Conservation (phyloP, 2,113 vertebrate species). For the Phrynocephalus versicolor region DNA sequence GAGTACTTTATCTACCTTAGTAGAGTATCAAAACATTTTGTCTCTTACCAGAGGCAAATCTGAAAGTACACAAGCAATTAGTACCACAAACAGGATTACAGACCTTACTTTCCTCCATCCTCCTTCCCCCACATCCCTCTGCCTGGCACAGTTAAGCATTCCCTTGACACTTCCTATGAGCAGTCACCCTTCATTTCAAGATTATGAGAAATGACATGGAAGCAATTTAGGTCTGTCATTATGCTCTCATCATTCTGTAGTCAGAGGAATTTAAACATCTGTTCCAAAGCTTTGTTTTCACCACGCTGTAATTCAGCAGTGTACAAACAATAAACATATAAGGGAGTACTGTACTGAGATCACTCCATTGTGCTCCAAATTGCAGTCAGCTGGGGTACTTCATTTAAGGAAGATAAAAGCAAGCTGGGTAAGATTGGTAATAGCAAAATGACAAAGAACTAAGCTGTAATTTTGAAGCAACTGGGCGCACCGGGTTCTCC, state of each 20-base stretch:
- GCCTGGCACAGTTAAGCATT: background rate
- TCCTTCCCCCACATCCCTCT: background rate
- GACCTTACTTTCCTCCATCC: conserved; percentile 11
- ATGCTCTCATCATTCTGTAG: conserved; percentile 29
- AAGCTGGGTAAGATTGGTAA: background rate
- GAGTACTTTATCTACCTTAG: background rate
- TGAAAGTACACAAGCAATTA: background rate
- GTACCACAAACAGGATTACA: background rate
- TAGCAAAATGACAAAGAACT: background rate
- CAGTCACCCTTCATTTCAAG: conserved; percentile 6
- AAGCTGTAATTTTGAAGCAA: background rate
- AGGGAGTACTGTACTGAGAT: background rate
- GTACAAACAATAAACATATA: conserved; percentile 32
- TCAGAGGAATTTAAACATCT: conserved; percentile 46
- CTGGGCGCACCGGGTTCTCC: background rate
- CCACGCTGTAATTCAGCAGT: conserved; percentile 24
- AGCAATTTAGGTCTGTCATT: conserved; percentile 51
- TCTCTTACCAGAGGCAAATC: background rate
- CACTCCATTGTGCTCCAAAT: background rate
- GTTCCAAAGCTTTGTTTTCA: conserved; percentile 57
- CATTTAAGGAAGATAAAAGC: background rate
- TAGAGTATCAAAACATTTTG: background rate
- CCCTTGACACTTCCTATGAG: conserved; percentile 10
- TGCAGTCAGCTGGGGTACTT: conserved; percentile 2
- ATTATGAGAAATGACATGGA: conserved; percentile 44